Percentiles rank a stretch among this genome's conserved stretches.
These are phyloP conservation scores for Epinotia brunnichana DNA, from an alignment of 2,888 invertebrate species.

Conservation along the genomic window DNA sequence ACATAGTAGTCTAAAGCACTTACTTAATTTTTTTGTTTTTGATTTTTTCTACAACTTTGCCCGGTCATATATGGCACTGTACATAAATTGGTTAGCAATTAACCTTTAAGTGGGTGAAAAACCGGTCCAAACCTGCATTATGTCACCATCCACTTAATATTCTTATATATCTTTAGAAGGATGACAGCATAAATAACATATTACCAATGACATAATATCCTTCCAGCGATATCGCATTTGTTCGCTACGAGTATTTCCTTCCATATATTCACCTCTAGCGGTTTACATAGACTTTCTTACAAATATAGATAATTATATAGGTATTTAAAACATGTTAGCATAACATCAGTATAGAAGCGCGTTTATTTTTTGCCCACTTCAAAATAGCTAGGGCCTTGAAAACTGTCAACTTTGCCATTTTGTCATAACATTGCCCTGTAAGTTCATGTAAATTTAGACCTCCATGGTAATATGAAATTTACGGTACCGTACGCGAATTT, in stretches of 20 bases:
- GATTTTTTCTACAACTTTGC: conserved; percentile 1
- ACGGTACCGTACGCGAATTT: no score
- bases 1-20: no score
- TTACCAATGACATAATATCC: neutral
- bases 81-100: neutral
- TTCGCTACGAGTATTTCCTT: neutral
- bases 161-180: neutral
- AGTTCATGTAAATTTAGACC: neutral
- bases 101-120: neutral
- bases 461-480: neutral
- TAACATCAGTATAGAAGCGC: neutral
- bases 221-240: neutral
- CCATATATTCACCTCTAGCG: neutral
- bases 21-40: neutral
- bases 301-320: neutral
- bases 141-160: neutral
- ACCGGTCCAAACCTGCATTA: neutral
- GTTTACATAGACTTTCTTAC: neutral
- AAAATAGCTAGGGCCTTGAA: neutral
- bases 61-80: conserved; percentile 8
- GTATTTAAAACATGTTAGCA: neutral
- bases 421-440: neutral
- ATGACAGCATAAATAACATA: neutral
- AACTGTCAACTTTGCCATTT: neutral
- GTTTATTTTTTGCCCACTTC: neutral